phyloP scores from a whole-genome alignment of 2,113 vertebrate species.

The Progne subis region DNA sequence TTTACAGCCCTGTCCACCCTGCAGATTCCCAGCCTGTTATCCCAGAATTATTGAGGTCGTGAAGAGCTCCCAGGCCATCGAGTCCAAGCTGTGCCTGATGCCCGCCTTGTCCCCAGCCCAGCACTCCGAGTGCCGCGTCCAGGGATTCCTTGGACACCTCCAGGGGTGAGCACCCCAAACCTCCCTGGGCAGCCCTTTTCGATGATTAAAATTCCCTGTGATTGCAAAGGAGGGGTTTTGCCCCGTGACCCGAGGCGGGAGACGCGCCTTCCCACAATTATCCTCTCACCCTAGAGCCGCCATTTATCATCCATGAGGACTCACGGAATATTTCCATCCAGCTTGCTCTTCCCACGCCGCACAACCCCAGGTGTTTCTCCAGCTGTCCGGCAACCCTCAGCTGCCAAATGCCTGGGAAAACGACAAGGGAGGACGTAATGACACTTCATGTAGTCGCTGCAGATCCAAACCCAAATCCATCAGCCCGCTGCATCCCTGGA shows the following conservation, averaged over 20 bases:
- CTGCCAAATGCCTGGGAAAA: not conserved
- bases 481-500: not conserved
- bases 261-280: not conserved
- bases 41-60: not conserved
- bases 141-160: not conserved
- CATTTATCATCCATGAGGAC: rapidly evolving
- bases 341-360: not conserved
- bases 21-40: not conserved
- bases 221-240: not conserved
- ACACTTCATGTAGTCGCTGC: not conserved
- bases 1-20: not conserved
- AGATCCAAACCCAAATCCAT: not conserved
- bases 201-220: not conserved
- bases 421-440: not conserved
- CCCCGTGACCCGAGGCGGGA: rapidly evolving
- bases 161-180: not conserved
- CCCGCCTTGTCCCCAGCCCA: not conserved
- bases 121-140: not conserved
- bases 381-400: not conserved
- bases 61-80: not conserved
- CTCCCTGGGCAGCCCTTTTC: not conserved
- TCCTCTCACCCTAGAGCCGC: not conserved
- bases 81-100: rapidly evolving
- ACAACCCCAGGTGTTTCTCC: not conserved
- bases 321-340: not conserved